These are phyloP conservation scores for Nycticorax nycticorax DNA, from an alignment of 2,113 vertebrate genomes.

Conservation along the genomic window DNA sequence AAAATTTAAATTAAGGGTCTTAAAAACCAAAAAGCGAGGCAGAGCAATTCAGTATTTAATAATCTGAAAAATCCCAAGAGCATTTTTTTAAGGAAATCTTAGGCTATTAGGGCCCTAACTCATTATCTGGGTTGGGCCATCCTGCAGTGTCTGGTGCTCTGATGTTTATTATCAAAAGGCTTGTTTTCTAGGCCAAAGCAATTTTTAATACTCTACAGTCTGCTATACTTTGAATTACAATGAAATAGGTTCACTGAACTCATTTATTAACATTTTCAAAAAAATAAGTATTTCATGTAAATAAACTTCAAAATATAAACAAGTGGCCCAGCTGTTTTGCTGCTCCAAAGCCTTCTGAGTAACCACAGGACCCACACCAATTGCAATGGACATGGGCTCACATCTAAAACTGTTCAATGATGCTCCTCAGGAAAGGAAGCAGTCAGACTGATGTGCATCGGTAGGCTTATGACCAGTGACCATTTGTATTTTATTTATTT, in stretches of 20 bases:
- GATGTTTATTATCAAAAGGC: constrained; percentile 1
- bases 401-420: neutral
- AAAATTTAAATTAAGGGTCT: neutral
- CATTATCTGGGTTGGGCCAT: neutral
- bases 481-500: neutral
- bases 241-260: neutral
- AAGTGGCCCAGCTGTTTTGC: neutral
- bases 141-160: neutral
- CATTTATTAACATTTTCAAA: neutral
- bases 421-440: neutral
- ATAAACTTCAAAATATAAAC: neutral
- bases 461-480: neutral
- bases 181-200: neutral
- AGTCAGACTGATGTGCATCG: neutral
- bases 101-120: neutral
- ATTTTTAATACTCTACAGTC: neutral
- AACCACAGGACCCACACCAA: neutral
- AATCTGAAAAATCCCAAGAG: neutral
- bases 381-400: neutral
- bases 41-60: neutral
- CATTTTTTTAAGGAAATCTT: neutral
- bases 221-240: neutral
- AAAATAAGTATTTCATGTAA: neutral
- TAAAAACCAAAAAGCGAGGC: neutral
- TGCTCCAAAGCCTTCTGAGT: neutral